phyloP scores from a whole-genome alignment of 1,140 invertebrate species.

The Drosophila jambulina region DNA sequence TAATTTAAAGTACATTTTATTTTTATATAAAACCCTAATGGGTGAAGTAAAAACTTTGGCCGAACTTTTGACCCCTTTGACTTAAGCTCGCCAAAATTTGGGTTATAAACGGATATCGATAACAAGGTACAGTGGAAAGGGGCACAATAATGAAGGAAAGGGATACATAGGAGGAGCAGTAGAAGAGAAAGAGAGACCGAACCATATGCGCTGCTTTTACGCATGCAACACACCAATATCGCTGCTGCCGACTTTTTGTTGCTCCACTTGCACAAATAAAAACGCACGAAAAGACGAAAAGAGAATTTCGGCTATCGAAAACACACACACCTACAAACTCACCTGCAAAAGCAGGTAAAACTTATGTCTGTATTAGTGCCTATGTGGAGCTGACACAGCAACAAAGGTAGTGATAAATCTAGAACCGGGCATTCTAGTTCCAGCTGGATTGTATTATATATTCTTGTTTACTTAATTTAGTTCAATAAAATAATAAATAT shows the following conservation, averaged over 20 bases:
- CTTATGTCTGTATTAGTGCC: slow-evolving; percentile 15
- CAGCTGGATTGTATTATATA: background rate
- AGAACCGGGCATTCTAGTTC: slow-evolving; percentile 25
- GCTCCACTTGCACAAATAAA: slow-evolving; percentile 55
- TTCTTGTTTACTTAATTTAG: background rate
- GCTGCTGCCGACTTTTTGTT: slow-evolving; percentile 32
- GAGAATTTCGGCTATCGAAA: slow-evolving; percentile 52
- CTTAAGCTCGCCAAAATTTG: slow-evolving; percentile 19
- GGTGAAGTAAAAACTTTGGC: background rate
- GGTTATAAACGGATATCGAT: slow-evolving; percentile 22
- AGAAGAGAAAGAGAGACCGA: background rate
- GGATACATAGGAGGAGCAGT: slow-evolving; percentile 5
- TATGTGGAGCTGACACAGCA: slow-evolving; percentile 33
- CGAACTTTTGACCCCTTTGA: slow-evolving; percentile 22
- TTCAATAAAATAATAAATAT: background rate
- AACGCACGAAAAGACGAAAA: slow-evolving; percentile 40
- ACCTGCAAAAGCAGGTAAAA: slow-evolving; percentile 40
- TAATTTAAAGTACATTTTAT: background rate
- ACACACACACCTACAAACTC: slow-evolving; percentile 9
- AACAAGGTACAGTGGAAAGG: background rate
- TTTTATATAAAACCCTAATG: background rate
- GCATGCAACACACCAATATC: slow-evolving; percentile 24
- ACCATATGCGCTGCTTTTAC: slow-evolving; percentile 16
- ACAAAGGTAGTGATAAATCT: slow-evolving; percentile 38
- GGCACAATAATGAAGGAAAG: background rate